Percentiles rank a stretch among this genome's conserved stretches.
phyloP scores from a whole-genome alignment of 2,113 vertebrate genomes.

The Corynorhinus townsendii region DNA sequence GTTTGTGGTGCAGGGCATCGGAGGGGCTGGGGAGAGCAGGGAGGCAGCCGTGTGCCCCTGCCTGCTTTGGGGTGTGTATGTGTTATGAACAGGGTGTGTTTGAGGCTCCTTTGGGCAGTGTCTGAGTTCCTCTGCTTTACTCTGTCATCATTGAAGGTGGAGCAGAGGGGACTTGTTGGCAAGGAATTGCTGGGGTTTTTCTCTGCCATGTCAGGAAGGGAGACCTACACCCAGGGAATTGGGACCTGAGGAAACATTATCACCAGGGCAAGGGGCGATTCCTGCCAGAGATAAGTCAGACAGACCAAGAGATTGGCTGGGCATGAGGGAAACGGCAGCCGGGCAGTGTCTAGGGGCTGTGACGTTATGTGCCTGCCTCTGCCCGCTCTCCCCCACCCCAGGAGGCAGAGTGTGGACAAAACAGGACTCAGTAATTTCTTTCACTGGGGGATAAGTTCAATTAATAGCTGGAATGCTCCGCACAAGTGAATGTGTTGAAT shows the following conservation, averaged over 20 bases:
- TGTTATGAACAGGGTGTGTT: background rate
- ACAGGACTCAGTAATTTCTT: background rate
- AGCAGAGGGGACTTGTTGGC: background rate
- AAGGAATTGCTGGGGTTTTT: background rate
- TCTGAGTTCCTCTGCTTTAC: background rate
- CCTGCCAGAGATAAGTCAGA: background rate
- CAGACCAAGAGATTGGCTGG: background rate
- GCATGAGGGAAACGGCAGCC: background rate
- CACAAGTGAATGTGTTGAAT: background rate
- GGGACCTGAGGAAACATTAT: background rate
- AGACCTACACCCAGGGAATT: background rate
- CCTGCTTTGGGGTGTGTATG: background rate
- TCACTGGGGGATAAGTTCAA: background rate
- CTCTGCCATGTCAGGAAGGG: background rate
- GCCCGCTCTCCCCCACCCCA: background rate
- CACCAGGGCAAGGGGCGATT: background rate
- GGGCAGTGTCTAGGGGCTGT: background rate
- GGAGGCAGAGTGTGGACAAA: background rate
- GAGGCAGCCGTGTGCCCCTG: rapidly evolving
- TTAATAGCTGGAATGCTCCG: background rate
- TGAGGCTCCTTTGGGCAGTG: background rate
- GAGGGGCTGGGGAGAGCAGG: background rate
- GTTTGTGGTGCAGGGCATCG: background rate
- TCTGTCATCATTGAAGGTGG: background rate
- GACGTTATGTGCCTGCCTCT: background rate